A percentile compares a stretch with the other conserved stretches of the same genome.
These are phyloP conservation scores for Rotaria macrura DNA, from an alignment of 2,888 invertebrate species.

Conservation along the genomic window DNA sequence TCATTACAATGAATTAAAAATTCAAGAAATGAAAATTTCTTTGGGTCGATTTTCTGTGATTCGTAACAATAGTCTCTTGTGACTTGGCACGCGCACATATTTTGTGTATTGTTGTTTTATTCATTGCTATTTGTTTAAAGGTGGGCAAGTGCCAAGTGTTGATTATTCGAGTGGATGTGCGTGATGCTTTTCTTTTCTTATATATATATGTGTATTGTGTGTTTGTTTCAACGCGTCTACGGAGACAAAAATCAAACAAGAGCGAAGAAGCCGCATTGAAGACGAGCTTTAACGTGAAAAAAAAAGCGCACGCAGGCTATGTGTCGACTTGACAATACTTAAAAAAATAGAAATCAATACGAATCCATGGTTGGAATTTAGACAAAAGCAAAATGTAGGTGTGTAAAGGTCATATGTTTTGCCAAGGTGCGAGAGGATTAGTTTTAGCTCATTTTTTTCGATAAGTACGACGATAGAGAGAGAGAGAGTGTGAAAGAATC, in stretches of 20 bases:
- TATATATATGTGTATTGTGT: too few species aligned
- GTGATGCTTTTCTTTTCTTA: neutral
- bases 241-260: neutral
- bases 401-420: neutral
- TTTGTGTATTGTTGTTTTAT: neutral
- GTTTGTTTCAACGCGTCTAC: neutral
- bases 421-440: neutral
- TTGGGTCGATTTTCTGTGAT: too few species aligned
- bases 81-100: neutral
- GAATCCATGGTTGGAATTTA: neutral
- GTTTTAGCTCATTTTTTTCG: neutral
- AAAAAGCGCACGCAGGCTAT: too few species aligned
- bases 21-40: neutral
- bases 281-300: too few species aligned
- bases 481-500: too few species aligned
- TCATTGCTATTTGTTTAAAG: neutral
- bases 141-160: constrained; percentile 12
- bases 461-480: too few species aligned
- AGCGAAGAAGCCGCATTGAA: neutral
- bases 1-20: neutral
- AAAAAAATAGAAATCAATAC: neutral
- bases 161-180: constrained; percentile 3
- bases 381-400: neutral
- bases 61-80: constrained; percentile 1
- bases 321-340: too few species aligned